Evolutionary conservation across 92 coral and sea anemone species (phyloP), one percentile per base, ranked within the genome.

Genomic region (Parazoanthus atlanticus): DNA sequence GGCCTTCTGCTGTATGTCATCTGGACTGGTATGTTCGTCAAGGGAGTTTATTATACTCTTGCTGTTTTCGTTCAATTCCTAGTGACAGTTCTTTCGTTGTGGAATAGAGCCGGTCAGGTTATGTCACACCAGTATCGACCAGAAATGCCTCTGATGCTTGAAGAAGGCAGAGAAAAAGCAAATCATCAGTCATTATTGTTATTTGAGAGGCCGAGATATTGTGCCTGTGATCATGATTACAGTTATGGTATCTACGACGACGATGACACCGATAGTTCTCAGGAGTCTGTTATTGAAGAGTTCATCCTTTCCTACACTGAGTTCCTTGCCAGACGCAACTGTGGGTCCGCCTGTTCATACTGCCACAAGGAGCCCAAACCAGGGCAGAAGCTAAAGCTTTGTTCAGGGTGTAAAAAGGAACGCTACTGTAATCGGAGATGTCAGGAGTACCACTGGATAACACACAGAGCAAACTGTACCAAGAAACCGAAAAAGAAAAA

Each of bases 391-490:
- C 74, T 81, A 3, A 81, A 64, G 74, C 12, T 56, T 23, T 81
- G 85, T 61, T 61, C 47, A 23, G 85, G 85, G 19, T 81, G 85
- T 25, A 61, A 34, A 23, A 56, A 58, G 49, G 54, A 61, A 30
- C 67, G 43, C 8, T 81, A 81, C 40, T 81, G 85, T 16, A 81
- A 61, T n/a, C 85, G 19, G 85, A 81, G 9, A 34, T 81, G 85
- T 19, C 72, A 81, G 41, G 85, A 81, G 5, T 81, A 81, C 56
- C 72, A 81, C 49, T 81, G 85, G 85, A 81, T 81, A 81, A 81
- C 72, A 30, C 85, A 81, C 85, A 81, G 74, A 28, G 85, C 85
- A 56, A 61, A 61, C 38, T 81, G 85, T 19, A 6, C 47, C 58
- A 83, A 83, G 77, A 83, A 61, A 9, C 31, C 1, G 7, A 81